These are phyloP conservation scores for Dicrostonyx torquatus DNA, from an alignment of 2,797 vertebrate genomes.

Conservation along the genomic window DNA sequence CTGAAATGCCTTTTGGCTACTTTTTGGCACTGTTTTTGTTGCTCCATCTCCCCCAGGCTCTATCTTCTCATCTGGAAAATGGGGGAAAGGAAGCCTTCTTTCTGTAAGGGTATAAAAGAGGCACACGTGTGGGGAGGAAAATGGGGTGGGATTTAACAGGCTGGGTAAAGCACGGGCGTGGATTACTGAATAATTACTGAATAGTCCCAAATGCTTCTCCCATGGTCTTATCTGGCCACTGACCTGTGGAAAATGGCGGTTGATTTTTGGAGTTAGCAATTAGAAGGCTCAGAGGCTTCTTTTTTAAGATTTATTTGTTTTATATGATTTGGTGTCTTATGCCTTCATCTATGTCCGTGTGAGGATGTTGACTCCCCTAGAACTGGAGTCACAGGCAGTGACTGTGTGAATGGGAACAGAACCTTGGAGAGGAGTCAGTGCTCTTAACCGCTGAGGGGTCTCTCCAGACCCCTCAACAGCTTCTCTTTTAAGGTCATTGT, in stretches of 20 bases:
- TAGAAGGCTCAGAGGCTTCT: not conserved
- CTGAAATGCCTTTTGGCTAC: not conserved
- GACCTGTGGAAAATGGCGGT: not conserved
- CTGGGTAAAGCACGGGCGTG: not conserved
- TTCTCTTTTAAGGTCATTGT: not conserved
- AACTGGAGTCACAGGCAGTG: not conserved
- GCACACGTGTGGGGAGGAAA: not conserved
- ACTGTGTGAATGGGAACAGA: not conserved
- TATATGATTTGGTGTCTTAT: not conserved
- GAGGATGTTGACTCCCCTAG: not conserved
- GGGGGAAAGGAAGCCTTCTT: not conserved
- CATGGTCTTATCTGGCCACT: not conserved
- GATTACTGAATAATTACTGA: not conserved
- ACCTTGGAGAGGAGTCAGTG: not conserved
- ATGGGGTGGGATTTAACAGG: not conserved
- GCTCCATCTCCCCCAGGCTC: not conserved
- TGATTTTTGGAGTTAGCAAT: not conserved
- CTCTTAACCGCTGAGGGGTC: not conserved
- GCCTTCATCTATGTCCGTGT: not conserved
- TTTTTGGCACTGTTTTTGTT: not conserved
- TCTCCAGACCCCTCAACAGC: not conserved
- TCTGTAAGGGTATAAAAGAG: not conserved
- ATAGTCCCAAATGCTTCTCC: not conserved
- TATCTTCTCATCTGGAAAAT: slow-evolving; percentile 29
- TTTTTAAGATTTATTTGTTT: not conserved